Conservation (phyloP, 2,797 vertebrate genomes). For the Mormyrops boulengeri region DNA sequence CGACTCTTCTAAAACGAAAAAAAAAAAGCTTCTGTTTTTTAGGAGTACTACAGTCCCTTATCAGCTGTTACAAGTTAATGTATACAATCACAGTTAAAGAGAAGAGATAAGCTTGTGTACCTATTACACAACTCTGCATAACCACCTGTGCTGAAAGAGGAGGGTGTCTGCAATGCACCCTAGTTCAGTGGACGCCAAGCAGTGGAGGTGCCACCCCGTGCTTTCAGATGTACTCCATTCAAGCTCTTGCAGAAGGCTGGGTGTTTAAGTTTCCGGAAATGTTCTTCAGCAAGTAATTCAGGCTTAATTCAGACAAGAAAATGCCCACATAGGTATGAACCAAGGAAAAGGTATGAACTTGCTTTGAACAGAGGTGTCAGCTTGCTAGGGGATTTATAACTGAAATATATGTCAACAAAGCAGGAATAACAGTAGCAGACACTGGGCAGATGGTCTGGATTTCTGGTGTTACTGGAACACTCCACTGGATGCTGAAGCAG, state of each 20-base stretch:
- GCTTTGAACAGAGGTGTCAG: not conserved
- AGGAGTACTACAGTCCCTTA: not conserved
- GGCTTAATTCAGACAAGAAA: not conserved
- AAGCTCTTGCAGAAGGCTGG: not conserved
- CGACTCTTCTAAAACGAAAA: not conserved
- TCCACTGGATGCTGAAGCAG: not conserved
- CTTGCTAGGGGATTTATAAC: not conserved
- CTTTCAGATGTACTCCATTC: not conserved
- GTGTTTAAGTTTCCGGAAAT: not conserved
- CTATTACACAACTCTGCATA: not conserved
- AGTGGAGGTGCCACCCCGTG: not conserved
- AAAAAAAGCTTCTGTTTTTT: not conserved
- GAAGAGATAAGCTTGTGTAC: slow-evolving; percentile 1
- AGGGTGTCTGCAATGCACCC: not conserved
- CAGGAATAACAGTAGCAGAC: not conserved
- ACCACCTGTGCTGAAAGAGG: not conserved
- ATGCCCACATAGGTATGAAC: not conserved
- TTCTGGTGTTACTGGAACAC: not conserved
- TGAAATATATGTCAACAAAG: slow-evolving; percentile 3
- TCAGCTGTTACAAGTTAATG: slow-evolving; percentile 9
- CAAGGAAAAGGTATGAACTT: not conserved
- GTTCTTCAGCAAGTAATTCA: not conserved
- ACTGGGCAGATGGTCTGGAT: not conserved
- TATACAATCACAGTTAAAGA: slow-evolving; percentile 10
- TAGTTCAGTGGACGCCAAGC: not conserved